phyloP scores from a whole-genome alignment of 2,113 vertebrate species.

The Tautogolabrus adspersus region DNA sequence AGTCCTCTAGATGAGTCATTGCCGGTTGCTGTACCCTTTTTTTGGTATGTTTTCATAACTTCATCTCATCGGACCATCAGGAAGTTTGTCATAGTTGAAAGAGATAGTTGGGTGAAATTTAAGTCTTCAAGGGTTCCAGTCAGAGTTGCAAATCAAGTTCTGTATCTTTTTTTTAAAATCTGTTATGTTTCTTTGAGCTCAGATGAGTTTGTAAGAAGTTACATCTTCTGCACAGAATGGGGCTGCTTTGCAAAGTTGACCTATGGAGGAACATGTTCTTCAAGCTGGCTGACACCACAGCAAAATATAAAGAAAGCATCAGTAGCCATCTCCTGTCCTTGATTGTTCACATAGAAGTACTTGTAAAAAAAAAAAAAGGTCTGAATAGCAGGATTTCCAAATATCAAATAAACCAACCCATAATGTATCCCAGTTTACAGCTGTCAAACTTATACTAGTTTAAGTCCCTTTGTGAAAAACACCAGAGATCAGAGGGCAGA shows the following conservation, averaged over 20 bases:
- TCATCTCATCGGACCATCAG: slow-evolving; percentile 50
- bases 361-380: background rate
- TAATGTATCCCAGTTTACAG: background rate
- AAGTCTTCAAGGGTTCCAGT: background rate
- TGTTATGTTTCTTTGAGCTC: no score
- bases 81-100: slow-evolving; percentile 37
- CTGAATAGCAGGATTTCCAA: background rate
- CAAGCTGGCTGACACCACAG: no score
- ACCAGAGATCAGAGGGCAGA: slow-evolving; percentile 4
- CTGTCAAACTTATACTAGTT: background rate
- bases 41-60: slow-evolving; percentile 54
- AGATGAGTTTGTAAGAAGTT: no score
- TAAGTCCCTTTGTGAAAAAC: slow-evolving; percentile 3
- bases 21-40: slow-evolving; percentile 42
- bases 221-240: no score
- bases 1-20: slow-evolving; percentile 69
- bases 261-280: no score
- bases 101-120: background rate
- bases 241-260: no score
- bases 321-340: no score
- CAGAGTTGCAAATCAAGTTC: background rate
- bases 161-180: background rate
- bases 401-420: background rate
- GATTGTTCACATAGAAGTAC: no score
- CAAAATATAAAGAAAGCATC: no score